Base-by-base conservation (phyloP, 2,113 vertebrate genomes). In the Engraulis encrasicolus region DNA sequence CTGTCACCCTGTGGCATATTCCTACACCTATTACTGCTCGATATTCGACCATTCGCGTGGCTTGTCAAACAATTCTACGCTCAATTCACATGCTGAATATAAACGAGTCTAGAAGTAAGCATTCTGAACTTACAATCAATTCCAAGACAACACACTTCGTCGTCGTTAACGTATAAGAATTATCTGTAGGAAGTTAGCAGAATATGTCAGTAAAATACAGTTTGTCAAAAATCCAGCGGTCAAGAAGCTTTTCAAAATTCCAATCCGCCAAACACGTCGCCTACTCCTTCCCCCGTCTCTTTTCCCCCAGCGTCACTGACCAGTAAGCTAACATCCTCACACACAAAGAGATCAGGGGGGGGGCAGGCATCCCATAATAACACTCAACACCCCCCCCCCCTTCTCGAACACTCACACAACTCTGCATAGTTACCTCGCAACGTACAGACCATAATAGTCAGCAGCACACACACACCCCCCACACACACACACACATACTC, bases 361-460 rank as follows among this genome's bases (percentile, higher is more conserved):
- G 94, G 95, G 93, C 92, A 95, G 94, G 94, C 95, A 96, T 96
- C 95, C 95, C 95, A 96, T 95, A 96, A 96, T 96, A 95, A 94
- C 92, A 93, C 90, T 86, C 71, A 78, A 77, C 83, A 52, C 80
- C 83, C 90, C 90, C 91, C 93, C 90, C 93, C 93, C 94, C 81
- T 84, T 84, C 86, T 84, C 80, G 83, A 84, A 94, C 93, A 94
- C 93, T 89, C 93, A 87, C 93, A 94, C 91, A 93, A 95, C 95
- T 95, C 95, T 94, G 94, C 94, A 94, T 93, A 93, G 95, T 95
- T 95, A 95, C 95, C 94, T 93, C 94, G 94, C 94, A 95, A 95
- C 95, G 91, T 94, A 93, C 95, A 96, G 95, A 94, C 95, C 95
- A 96, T 95, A 95, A 96, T 96, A 94, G 87, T 95, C 93, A 89